phyloP scores from a whole-genome alignment of 2,797 vertebrate species.

The Pitangus sulphuratus region DNA sequence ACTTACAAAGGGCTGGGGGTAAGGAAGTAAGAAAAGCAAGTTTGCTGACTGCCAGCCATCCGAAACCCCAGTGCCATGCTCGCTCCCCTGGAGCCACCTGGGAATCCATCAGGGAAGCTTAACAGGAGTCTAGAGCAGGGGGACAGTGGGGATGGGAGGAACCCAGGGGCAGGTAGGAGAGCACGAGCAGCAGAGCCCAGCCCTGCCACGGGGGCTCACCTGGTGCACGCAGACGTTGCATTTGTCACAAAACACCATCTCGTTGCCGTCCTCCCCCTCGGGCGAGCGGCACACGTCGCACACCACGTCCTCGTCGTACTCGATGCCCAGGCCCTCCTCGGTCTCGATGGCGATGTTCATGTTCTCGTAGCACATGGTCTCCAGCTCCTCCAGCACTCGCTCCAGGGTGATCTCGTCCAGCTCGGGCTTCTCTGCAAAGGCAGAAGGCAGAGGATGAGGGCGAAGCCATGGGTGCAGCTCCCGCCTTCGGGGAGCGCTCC shows the following conservation, averaged over 20 bases:
- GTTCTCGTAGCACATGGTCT: slow-evolving; percentile 89
- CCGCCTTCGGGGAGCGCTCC: not conserved
- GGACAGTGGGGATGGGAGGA: not conserved
- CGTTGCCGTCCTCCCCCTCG: slow-evolving; percentile 94
- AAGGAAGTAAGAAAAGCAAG: not conserved
- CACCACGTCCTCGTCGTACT: slow-evolving; percentile 96
- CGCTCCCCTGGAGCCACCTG: fast-evolving
- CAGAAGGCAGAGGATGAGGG: not conserved
- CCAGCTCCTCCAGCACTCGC: slow-evolving; percentile 89
- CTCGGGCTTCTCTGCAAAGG: slow-evolving; percentile 84
- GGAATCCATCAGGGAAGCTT: not conserved
- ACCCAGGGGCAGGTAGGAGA: fast-evolving
- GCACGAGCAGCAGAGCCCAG: fast-evolving
- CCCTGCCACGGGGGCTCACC: slow-evolving; percentile 66
- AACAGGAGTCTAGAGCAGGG: not conserved
- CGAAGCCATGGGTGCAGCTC: not conserved
- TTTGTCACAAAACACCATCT: slow-evolving; percentile 98
- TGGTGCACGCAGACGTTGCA: slow-evolving; percentile 97
- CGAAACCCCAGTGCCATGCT: not conserved
- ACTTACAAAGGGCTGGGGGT: fast-evolving
- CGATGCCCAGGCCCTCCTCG: slow-evolving; percentile 93
- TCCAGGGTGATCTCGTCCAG: slow-evolving; percentile 94
- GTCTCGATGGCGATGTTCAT: slow-evolving; percentile 93
- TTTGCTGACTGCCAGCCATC: not conserved
- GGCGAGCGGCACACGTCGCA: slow-evolving; percentile 96